phyloP scores from a whole-genome alignment of 2,113 vertebrate species.

The Tautogolabrus adspersus region DNA sequence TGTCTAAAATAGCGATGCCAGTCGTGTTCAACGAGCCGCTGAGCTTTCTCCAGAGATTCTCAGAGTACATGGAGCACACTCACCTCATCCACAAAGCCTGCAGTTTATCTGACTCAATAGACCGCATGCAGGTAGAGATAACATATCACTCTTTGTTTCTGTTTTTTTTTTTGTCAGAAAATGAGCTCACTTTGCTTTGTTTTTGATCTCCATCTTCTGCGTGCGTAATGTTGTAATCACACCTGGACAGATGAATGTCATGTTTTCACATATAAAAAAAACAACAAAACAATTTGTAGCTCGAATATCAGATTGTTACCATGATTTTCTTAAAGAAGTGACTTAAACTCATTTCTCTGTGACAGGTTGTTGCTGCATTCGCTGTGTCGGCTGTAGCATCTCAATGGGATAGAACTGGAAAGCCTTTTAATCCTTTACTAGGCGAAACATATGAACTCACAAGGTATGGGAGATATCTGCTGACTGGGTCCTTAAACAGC shows the following conservation, averaged over 20 bases:
- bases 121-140: conserved; percentile 93
- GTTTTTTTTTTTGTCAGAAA: background rate
- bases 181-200: background rate
- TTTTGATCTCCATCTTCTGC: background rate
- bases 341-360: background rate
- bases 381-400: conserved; percentile 96
- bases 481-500: background rate
- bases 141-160: too few relatives aligned
- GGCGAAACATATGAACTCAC: conserved; percentile 95
- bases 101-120: conserved; percentile 86
- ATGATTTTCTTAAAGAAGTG: too few relatives aligned
- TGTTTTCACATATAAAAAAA: too few relatives aligned
- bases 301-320: too few relatives aligned
- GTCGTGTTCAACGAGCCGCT: conserved; percentile 96
- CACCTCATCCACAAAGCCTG: conserved; percentile 92
- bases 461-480: conserved; percentile 80
- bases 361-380: conserved; percentile 93
- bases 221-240: background rate
- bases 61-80: conserved; percentile 98
- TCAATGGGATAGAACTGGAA: conserved; percentile 98
- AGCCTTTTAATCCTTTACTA: conserved; percentile 96
- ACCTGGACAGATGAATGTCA: background rate
- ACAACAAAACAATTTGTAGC: too few relatives aligned
- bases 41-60: conserved; percentile 96
- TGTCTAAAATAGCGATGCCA: conserved; percentile 98